Evolutionary conservation across 1,140 invertebrate genomes (phyloP), one percentile per base, ranked within the genome.

Genomic region (Batillaria attramentaria): DNA sequence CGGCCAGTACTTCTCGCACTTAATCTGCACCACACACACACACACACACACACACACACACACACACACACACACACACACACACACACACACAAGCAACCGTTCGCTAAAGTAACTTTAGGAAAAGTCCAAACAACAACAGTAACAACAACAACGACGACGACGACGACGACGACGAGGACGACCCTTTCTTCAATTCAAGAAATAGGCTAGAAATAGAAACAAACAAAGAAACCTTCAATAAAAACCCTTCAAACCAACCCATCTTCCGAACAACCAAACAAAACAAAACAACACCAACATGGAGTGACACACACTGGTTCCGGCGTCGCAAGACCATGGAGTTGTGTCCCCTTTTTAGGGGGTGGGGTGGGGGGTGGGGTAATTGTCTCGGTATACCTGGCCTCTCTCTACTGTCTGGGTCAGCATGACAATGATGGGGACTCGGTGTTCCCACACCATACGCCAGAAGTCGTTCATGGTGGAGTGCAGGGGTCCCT

Each of bases 391-490:
- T n/a, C n/a, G n/a, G n/a, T n/a, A n/a, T n/a, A 97, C 96, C 88
- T 96, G 92, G 83, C 96, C 96, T 65, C 96, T 92, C 92, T 98
- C 97, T 37, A 97, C 95, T 46, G 98, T 93, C 93, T 97, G 97
- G 76, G 84, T 85, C 16, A 83, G 84, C 88, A 89, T 89, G 65
- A 98, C 95, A 65, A 99, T 94, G 77, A 95, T 94, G 70, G 95
- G 93, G 0, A 96, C 95, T 68, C 95, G 93, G 50, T 98, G 92
- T 84, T 96, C 93, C 96, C 96, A 98, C 81, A 98, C 93, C 95
- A 98, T 97, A 89, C 97, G 95, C 97, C 96, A 98, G 90, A 98
- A 98, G 91, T 99, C 98, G 0, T 94, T 94, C 77, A 98, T 97
- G 0, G 98, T 99, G 88, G 99, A 96, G 83, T 97, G 97, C 8